Evolutionary conservation across 2,888 invertebrate genomes (phyloP).

Genomic region (Perdita meconis): DNA sequence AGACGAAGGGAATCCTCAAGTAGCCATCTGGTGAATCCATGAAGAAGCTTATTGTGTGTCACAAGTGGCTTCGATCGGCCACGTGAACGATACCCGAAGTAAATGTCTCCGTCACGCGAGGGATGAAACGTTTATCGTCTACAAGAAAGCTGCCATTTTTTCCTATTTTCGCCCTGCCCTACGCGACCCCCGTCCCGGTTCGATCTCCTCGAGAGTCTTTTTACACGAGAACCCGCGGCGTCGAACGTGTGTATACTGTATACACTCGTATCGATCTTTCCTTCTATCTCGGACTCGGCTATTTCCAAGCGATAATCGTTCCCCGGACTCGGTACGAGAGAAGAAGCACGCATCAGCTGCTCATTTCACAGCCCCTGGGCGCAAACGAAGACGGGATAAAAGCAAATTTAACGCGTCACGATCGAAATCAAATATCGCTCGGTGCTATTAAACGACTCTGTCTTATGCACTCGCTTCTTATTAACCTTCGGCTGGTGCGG

Average conservation of each 20-base stretch:
- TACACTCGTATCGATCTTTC: slow-evolving; percentile 35
- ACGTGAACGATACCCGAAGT: slow-evolving; percentile 67
- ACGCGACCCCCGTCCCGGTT: slow-evolving; percentile 8
- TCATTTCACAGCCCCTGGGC: slow-evolving; percentile 47
- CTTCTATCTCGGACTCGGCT: slow-evolving; percentile 59
- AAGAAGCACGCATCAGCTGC: slow-evolving; percentile 45
- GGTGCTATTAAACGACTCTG: background rate
- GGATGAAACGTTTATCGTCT: slow-evolving; percentile 67
- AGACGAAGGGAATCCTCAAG: slow-evolving; percentile 25
- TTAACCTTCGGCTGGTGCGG: too few species aligned
- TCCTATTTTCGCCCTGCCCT: slow-evolving; percentile 21
- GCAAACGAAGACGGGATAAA: slow-evolving; percentile 6
- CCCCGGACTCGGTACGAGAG: slow-evolving; percentile 33
- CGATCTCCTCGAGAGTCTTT: slow-evolving; percentile 21
- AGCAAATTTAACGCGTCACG: background rate
- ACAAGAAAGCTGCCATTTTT: slow-evolving; percentile 57
- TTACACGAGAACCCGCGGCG: slow-evolving; percentile 23
- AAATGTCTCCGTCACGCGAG: slow-evolving; percentile 72
- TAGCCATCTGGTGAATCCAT: slow-evolving; percentile 55
- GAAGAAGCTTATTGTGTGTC: slow-evolving; percentile 45
- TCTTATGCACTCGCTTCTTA: too few species aligned
- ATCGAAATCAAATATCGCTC: background rate
- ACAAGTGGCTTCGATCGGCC: slow-evolving; percentile 67
- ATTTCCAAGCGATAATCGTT: slow-evolving; percentile 59
- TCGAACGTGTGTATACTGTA: slow-evolving; percentile 19